Conservation (phyloP, 2,888 invertebrate species). For the Drosophila sordidapex region DNA sequence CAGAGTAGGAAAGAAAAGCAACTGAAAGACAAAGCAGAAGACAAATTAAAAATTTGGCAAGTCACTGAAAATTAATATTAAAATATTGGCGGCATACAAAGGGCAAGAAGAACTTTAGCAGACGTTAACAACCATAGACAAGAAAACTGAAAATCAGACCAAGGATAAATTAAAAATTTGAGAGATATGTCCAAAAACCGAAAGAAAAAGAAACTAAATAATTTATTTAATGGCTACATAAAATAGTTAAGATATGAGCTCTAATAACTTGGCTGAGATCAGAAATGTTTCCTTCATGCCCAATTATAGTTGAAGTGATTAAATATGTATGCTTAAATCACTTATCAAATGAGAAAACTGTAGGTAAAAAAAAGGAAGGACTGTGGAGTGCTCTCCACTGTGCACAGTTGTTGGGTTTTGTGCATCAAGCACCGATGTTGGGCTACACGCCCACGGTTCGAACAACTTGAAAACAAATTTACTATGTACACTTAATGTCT, state of each 20-base stretch:
- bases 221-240: neutral
- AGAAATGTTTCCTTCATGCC: neutral
- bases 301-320: neutral
- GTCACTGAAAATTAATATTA: neutral
- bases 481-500: slow-evolving; percentile 84
- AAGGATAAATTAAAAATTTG: neutral
- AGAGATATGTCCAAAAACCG: neutral
- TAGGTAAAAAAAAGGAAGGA: neutral
- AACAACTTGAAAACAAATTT: slow-evolving; percentile 72
- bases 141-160: neutral
- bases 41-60: neutral
- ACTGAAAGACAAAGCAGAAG: neutral
- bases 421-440: slow-evolving; percentile 28
- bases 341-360: neutral
- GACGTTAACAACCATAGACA: neutral
- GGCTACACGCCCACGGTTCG: slow-evolving; percentile 23
- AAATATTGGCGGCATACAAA: neutral
- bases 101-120: neutral
- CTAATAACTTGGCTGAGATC: neutral
- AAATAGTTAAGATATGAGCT: neutral
- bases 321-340: slow-evolving; percentile 1
- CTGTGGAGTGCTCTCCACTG: slow-evolving; percentile 30
- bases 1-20: neutral
- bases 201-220: neutral
- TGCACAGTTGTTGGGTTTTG: slow-evolving; percentile 41